These are phyloP conservation scores for Chelonia mydas DNA, from an alignment of 2,797 vertebrate genomes.

Conservation along the genomic window DNA sequence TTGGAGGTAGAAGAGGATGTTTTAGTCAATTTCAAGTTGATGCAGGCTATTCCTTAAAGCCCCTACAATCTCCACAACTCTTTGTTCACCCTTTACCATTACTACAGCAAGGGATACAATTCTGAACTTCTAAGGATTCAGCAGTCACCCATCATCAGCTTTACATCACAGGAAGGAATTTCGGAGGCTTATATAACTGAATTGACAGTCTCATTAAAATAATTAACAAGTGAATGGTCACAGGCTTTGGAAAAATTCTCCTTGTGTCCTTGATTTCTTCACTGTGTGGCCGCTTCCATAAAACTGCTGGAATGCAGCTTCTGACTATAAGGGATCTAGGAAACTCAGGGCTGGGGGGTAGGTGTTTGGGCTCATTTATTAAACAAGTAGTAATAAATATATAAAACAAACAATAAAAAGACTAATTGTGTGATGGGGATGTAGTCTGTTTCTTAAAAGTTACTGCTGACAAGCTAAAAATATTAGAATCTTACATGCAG, in stretches of 20 bases:
- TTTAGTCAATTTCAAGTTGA: not conserved
- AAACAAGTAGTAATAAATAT: not conserved
- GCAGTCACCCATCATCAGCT: not conserved
- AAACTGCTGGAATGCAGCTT: not conserved
- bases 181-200: not conserved
- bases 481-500: not conserved
- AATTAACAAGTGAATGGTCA: conserved; percentile 2
- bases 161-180: not conserved
- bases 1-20: not conserved
- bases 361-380: not conserved
- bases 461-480: not conserved
- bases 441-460: not conserved
- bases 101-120: not conserved
- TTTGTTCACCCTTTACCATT: not conserved
- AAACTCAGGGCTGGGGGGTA: not conserved
- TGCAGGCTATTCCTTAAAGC: not conserved
- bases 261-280: not conserved
- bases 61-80: not conserved
- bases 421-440: not conserved
- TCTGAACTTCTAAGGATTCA: not conserved
- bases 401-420: not conserved
- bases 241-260: not conserved
- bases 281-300: not conserved
- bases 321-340: not conserved
- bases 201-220: not conserved